Evolutionary conservation across 2,888 invertebrate species (phyloP), one percentile per base, ranked within the genome.

Genomic region (Mamestra brassicae): DNA sequence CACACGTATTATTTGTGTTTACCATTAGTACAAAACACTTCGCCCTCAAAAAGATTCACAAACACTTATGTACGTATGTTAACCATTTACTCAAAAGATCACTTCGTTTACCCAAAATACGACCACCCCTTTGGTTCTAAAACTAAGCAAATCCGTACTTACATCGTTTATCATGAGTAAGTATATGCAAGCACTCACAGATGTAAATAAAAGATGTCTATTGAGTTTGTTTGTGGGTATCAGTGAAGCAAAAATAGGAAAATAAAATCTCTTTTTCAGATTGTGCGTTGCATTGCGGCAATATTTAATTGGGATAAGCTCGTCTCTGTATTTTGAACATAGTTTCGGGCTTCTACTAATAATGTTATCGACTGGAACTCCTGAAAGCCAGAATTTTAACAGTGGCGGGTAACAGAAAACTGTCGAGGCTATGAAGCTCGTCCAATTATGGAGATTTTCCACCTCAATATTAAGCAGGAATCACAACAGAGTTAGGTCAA

Each of bases 171-270:
- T 36, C 15, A 26, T 42, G 5, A 38, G 38, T 57, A 71, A n/a
- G 52, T 58, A 15, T n/a, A 55, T 26, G 42, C 36, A 54, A 66
- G 11, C 52, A 69, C 78, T 69, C 50, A 77, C 61, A 52, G 13
- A 57, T 57, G 26, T 17, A 76, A 78, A 57, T 26, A 55, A 69
- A 62, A 45, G 13, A 52, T 66, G 7, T 36, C 34, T 11, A 3
- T 13, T 54, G 45, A 15, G 45, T 54, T 34, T 66, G 34, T 55
- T 54, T 42, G 17, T 26, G 17, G 6, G 6, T 62, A 8, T 58
- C 8, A 36, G 17, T 17, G n/a, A 15, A 6, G 34, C 61, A 55
- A 8, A 66, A 1, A 52, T 5, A 13, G n/a, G 0, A 34, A 63
- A 72, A 26, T 8, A 5, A 17, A 17, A 10, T 0, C 7, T 52